A percentile compares a stretch with the other conserved stretches of the same genome.
Conservation (phyloP, 2,797 vertebrate genomes). For the Chromis chromis region DNA sequence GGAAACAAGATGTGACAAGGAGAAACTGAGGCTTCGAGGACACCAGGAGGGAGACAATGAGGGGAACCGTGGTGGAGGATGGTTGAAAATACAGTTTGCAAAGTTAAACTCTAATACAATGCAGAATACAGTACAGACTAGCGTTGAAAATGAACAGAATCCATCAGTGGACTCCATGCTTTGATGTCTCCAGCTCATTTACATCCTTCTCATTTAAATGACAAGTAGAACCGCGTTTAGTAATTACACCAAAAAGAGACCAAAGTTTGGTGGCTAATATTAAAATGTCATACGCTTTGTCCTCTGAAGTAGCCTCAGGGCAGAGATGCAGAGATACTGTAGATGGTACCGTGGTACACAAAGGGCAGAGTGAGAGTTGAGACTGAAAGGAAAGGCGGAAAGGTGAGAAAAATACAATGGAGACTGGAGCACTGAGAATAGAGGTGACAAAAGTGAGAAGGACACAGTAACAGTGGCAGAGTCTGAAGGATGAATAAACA, state of each 20-base stretch:
- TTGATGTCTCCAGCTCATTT: background rate
- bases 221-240: background rate
- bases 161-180: background rate
- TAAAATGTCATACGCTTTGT: conserved; percentile 15
- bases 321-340: background rate
- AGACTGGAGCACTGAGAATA: conserved; percentile 9
- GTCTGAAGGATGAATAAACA: conserved; percentile 11
- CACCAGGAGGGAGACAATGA: conserved; percentile 27
- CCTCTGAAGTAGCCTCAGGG: conserved; percentile 27
- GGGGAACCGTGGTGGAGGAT: background rate
- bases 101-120: conserved; percentile 45
- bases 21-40: conserved; percentile 44
- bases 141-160: background rate
- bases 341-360: background rate
- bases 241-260: background rate
- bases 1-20: conserved; percentile 54
- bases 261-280: conserved; percentile 23
- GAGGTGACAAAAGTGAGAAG: conserved; percentile 31
- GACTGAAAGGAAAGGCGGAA: background rate
- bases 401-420: background rate
- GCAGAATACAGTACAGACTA: conserved; percentile 7
- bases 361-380: background rate
- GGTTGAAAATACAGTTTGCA: conserved; percentile 16
- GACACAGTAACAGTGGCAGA: background rate
- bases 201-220: background rate